phyloP scores from a whole-genome alignment of 2,888 invertebrate genomes.

The Polyommatus iphigenia region DNA sequence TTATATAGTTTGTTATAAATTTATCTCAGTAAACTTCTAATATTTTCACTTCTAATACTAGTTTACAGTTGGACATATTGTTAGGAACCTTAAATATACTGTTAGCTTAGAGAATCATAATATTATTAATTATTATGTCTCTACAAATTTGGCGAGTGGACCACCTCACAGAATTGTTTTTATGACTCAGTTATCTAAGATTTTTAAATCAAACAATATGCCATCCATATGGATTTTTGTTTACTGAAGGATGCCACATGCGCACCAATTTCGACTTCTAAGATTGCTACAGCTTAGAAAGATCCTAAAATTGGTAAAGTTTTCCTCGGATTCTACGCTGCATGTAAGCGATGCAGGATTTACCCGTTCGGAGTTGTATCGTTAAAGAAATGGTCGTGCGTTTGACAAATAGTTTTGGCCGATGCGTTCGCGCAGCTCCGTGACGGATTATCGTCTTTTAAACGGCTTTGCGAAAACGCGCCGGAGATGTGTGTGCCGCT shows the following conservation, averaged over 20 bases:
- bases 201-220: neutral
- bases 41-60: neutral
- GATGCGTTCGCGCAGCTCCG: constrained; percentile 56
- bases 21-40: no score
- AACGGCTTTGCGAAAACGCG: constrained; percentile 68
- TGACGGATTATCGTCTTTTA: constrained; percentile 69
- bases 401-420: constrained; percentile 64
- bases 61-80: no score
- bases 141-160: neutral
- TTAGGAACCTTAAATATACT: neutral
- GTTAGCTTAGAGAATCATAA: neutral
- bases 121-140: neutral
- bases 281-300: neutral
- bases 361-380: neutral
- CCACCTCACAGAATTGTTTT: neutral
- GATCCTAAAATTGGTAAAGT: neutral
- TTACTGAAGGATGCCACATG: neutral
- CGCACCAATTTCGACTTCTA: neutral
- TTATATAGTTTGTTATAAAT: no score
- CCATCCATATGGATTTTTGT: neutral
- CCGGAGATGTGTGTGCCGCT: constrained; percentile 67
- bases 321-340: neutral
- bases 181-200: neutral
- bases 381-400: constrained; percentile 9
- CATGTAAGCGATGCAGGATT: neutral